These are phyloP conservation scores for Theodoxus fluviatilis DNA, from an alignment of 2,888 invertebrate genomes.

Conservation along the genomic window DNA sequence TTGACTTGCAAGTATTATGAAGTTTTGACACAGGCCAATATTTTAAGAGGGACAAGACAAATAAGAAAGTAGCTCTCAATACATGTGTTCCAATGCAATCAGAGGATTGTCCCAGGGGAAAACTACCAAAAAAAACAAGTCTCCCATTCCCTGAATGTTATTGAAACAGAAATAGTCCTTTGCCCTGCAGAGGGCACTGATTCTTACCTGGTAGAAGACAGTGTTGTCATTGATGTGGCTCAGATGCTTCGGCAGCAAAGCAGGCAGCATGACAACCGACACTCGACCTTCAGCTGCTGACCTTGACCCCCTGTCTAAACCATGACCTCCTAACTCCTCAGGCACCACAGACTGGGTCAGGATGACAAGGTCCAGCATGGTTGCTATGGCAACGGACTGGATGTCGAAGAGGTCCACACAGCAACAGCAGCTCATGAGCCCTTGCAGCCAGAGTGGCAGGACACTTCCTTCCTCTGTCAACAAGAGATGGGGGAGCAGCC, in stretches of 20 bases:
- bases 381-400: conserved; percentile 73
- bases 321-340: too few relatives aligned
- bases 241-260: conserved; percentile 75
- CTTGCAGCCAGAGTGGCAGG: conserved; percentile 74
- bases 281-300: conserved; percentile 61
- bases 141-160: background rate
- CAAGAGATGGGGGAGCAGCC: conserved; percentile 6
- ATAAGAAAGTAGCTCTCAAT: background rate
- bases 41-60: background rate
- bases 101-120: background rate
- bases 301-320: conserved; percentile 31
- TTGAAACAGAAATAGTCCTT: too few relatives aligned
- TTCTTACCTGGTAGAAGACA: conserved; percentile 72
- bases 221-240: conserved; percentile 75
- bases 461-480: conserved; percentile 61
- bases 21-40: background rate
- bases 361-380: conserved; percentile 77
- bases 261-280: conserved; percentile 76
- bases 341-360: conserved; percentile 69
- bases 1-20: background rate
- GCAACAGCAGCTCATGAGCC: conserved; percentile 75
- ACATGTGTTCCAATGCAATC: background rate
- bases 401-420: conserved; percentile 70
- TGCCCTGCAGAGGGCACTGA: too few relatives aligned
- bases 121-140: background rate